A percentile compares a stretch with the other conserved stretches of the same genome.
These are phyloP conservation scores for Benthosema pterotum DNA, from an alignment of 2,797 vertebrate genomes.

Conservation along the genomic window DNA sequence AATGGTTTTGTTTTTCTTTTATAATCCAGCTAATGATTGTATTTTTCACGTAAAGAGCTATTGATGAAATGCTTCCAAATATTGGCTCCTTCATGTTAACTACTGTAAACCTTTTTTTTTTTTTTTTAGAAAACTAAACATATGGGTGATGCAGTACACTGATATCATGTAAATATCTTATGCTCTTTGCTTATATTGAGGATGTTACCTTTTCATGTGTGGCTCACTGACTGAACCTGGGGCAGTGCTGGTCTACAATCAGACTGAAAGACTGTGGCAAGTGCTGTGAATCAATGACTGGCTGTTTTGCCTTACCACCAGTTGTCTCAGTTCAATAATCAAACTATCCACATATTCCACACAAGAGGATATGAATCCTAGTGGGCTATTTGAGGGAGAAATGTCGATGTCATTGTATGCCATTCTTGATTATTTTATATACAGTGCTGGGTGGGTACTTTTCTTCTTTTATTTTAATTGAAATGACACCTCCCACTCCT, in stretches of 20 bases:
- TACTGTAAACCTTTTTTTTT: constrained; percentile 61
- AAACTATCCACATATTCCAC: constrained; percentile 29
- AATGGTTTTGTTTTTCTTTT: constrained; percentile 38
- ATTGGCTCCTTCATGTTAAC: constrained; percentile 38
- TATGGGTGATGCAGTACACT: constrained; percentile 13
- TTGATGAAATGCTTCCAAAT: constrained; percentile 39
- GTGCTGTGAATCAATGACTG: neutral
- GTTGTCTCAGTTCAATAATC: constrained; percentile 33
- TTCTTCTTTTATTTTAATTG: constrained; percentile 15
- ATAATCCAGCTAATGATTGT: constrained; percentile 73
- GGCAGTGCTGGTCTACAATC: constrained; percentile 1
- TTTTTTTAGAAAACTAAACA: constrained; percentile 14
- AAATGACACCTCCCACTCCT: too few relatives aligned
- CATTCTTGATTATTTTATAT: constrained; percentile 24
- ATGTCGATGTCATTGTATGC: constrained; percentile 17
- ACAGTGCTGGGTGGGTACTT: constrained; percentile 21
- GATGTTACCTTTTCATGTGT: too few relatives aligned
- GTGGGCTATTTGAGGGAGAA: constrained; percentile 31
- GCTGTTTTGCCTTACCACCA: constrained; percentile 29
- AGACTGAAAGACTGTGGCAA: constrained; percentile 5
- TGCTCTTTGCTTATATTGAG: too few relatives aligned
- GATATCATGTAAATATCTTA: neutral
- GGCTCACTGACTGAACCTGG: neutral
- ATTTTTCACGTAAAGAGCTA: constrained; percentile 55
- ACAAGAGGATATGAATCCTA: constrained; percentile 49